phyloP scores from a whole-genome alignment of 2,797 vertebrate species.

The Takifugu rubripes region DNA sequence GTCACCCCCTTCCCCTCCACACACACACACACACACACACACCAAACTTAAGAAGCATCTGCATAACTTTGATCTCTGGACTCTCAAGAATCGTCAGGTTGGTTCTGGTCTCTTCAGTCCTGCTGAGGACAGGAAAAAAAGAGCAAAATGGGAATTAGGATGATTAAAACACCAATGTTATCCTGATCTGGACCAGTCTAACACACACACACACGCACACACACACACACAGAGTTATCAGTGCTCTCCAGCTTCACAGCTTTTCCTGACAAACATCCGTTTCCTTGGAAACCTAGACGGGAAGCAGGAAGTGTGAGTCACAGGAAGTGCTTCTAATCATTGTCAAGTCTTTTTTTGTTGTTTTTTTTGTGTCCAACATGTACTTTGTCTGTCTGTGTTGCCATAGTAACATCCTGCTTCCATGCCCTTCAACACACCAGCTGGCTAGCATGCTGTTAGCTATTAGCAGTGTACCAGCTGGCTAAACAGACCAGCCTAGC shows the following conservation, averaged over 20 bases:
- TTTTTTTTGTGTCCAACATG: slow-evolving; percentile 27
- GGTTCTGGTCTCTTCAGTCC: too few relatives aligned
- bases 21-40: too few relatives aligned
- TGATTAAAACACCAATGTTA: too few relatives aligned
- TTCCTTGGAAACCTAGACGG: slow-evolving; percentile 60
- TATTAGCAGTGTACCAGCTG: slow-evolving; percentile 38
- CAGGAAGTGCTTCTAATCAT: slow-evolving; percentile 58
- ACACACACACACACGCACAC: slow-evolving; percentile 1
- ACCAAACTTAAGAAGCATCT: too few relatives aligned
- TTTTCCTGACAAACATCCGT: slow-evolving; percentile 69
- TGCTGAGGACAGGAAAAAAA: too few relatives aligned
- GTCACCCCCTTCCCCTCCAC: too few relatives aligned
- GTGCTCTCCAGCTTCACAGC: slow-evolving; percentile 53
- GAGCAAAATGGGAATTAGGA: too few relatives aligned
- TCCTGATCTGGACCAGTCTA: too few relatives aligned
- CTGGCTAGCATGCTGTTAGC: slow-evolving; percentile 40
- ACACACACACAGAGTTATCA: slow-evolving; percentile 50
- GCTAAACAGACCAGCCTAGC: slow-evolving; percentile 7
- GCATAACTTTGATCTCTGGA: too few relatives aligned
- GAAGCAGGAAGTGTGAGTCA: slow-evolving; percentile 67
- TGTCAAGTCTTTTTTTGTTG: slow-evolving; percentile 24
- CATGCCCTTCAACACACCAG: slow-evolving; percentile 21
- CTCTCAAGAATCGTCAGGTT: too few relatives aligned
- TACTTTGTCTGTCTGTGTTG: slow-evolving; percentile 32
- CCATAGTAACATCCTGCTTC: slow-evolving; percentile 29